Evolutionary conservation across 1,140 invertebrate species (phyloP).

Genomic region (Bombyx mandarina): DNA sequence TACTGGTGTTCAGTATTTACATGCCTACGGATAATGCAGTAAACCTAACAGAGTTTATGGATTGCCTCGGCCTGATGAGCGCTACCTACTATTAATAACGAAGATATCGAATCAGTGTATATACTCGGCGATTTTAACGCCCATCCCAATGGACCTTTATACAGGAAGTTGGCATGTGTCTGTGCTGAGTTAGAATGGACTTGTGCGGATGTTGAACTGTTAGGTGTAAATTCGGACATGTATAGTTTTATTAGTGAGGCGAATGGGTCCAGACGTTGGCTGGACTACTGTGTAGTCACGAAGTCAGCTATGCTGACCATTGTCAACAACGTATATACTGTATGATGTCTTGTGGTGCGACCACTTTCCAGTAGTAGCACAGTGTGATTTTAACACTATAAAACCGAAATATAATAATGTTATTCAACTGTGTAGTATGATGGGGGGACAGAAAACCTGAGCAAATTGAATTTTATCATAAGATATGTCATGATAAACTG

Average conservation of each 20-base stretch:
- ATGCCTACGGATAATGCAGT: conserved; percentile 16
- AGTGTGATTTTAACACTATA: too few relatives aligned
- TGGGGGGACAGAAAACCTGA: too few relatives aligned
- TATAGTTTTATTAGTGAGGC: conserved; percentile 21
- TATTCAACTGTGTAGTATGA: too few relatives aligned
- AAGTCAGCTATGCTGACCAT: conserved; percentile 8
- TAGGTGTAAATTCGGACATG: conserved; percentile 1
- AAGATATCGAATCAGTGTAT: conserved; percentile 12
- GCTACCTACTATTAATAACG: conserved; percentile 10
- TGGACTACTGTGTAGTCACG: conserved; percentile 17
- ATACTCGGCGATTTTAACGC: conserved; percentile 21
- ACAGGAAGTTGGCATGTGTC: conserved; percentile 12
- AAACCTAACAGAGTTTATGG: conserved; percentile 18
- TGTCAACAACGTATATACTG: conserved; percentile 8
- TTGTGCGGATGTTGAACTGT: too few relatives aligned
- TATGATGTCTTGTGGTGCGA: conserved; percentile 19
- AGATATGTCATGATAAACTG: too few relatives aligned
- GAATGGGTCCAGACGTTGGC: conserved; percentile 15
- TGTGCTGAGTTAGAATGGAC: conserved; percentile 15
- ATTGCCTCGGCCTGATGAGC: conserved; percentile 16
- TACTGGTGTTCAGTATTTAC: conserved; percentile 14
- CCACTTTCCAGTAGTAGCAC: conserved; percentile 19
- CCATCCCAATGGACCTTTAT: conserved; percentile 15
- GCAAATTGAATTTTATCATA: too few relatives aligned
- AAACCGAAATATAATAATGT: too few relatives aligned